Conservation (phyloP, 2,888 invertebrate species). For the Macropis europaea region DNA sequence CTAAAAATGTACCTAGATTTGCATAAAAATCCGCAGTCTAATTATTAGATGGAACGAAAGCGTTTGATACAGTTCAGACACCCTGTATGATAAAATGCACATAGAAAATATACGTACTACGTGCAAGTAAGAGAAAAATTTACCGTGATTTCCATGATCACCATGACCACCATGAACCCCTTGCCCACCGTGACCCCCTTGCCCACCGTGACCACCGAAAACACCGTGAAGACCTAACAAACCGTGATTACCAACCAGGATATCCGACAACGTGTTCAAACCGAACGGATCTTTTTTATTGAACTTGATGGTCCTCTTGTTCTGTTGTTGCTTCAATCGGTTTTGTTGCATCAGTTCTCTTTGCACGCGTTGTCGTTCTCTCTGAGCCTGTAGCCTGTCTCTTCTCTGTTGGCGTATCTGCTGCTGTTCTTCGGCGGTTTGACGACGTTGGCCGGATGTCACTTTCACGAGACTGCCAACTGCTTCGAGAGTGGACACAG, state of each 20-base stretch:
- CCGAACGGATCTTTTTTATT: slow-evolving; percentile 62
- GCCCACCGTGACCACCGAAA: slow-evolving; percentile 22
- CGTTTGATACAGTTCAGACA: too few relatives aligned
- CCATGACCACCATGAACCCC: slow-evolving; percentile 26
- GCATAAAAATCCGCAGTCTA: too few relatives aligned
- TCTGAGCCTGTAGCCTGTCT: slow-evolving; percentile 46
- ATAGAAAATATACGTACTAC: neutral
- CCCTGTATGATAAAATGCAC: too few relatives aligned
- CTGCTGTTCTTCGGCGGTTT: slow-evolving; percentile 45
- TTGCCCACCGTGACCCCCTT: slow-evolving; percentile 4
- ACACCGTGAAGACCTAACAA: slow-evolving; percentile 25
- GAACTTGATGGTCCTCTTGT: slow-evolving; percentile 38
- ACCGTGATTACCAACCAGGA: slow-evolving; percentile 57
- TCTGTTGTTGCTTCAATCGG: slow-evolving; percentile 56
- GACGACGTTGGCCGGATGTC: slow-evolving; percentile 54
- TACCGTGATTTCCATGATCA: slow-evolving; percentile 21
- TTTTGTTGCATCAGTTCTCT: slow-evolving; percentile 55
- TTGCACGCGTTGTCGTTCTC: slow-evolving; percentile 32
- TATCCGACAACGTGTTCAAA: slow-evolving; percentile 58
- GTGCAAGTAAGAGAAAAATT: neutral
- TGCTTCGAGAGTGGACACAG: slow-evolving; percentile 72
- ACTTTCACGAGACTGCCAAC: slow-evolving; percentile 70
- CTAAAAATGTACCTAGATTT: too few relatives aligned
- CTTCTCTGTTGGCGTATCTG: slow-evolving; percentile 54
- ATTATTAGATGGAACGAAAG: too few relatives aligned